Conservation (phyloP, 2,113 vertebrate genomes). For the Platanista minor region DNA sequence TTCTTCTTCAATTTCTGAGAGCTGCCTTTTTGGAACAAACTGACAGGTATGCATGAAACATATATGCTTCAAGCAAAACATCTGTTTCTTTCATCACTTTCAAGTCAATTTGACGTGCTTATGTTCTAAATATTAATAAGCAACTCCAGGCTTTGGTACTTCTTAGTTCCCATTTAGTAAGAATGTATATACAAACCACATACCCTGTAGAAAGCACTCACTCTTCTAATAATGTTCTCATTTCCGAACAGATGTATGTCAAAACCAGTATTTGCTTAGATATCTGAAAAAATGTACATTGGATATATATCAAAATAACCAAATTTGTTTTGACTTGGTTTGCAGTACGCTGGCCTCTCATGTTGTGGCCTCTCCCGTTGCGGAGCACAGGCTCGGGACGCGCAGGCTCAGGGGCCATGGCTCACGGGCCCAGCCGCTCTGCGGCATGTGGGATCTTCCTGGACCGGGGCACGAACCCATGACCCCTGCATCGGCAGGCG, state of each 20-base stretch:
- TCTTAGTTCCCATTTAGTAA: neutral
- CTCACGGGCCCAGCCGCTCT: too few relatives aligned
- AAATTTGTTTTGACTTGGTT: neutral
- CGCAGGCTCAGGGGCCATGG: too few relatives aligned
- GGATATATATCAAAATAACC: neutral
- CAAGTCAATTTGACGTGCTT: neutral
- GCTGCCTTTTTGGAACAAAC: neutral
- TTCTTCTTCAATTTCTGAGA: neutral
- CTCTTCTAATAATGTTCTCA: neutral
- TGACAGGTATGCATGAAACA: slow-evolving; percentile 1
- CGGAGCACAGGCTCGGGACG: too few relatives aligned
- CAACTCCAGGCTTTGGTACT: neutral
- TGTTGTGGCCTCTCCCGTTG: too few relatives aligned
- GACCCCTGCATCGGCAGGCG: too few relatives aligned
- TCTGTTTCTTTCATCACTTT: slow-evolving; percentile 5
- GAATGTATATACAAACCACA: neutral
- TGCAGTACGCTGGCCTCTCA: too few relatives aligned
- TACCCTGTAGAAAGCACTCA: neutral
- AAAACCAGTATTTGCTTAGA: neutral
- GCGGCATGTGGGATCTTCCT: too few relatives aligned
- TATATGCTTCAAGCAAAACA: slow-evolving; percentile 19
- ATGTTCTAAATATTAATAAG: neutral
- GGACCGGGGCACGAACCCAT: too few relatives aligned
- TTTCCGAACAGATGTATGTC: neutral
- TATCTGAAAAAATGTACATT: neutral